phyloP scores from a whole-genome alignment of 2,113 vertebrate species.

The Nycticebus coucang region DNA sequence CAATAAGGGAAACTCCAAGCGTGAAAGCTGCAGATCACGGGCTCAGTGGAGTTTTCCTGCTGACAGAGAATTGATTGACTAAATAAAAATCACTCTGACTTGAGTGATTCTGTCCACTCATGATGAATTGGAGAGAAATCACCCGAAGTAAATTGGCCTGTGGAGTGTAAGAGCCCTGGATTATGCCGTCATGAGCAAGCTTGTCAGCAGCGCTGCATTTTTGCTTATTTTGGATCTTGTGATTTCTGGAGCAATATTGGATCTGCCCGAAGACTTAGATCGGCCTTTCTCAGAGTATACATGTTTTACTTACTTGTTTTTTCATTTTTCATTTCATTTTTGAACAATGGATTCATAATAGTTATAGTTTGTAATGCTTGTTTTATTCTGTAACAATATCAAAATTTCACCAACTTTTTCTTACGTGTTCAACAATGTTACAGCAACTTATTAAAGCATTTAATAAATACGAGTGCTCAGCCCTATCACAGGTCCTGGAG shows the following conservation, averaged over 20 bases:
- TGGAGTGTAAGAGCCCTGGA: slow-evolving; percentile 72
- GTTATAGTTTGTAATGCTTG: neutral
- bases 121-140: slow-evolving; percentile 67
- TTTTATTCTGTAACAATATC: neutral
- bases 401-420: neutral
- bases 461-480: neutral
- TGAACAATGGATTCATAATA: neutral
- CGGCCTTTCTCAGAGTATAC: neutral
- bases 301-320: neutral
- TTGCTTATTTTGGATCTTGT: neutral
- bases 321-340: neutral
- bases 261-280: neutral
- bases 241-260: neutral
- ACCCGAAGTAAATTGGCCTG: slow-evolving; percentile 74
- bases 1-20: slow-evolving; percentile 73
- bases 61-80: slow-evolving; percentile 77
- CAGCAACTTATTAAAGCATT: neutral
- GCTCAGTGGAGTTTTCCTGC: slow-evolving; percentile 61
- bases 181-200: slow-evolving; percentile 64
- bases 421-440: neutral
- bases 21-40: slow-evolving; percentile 76
- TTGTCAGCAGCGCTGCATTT: slow-evolving; percentile 48
- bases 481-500: neutral
- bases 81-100: slow-evolving; percentile 71
- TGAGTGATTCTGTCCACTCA: slow-evolving; percentile 69